Evolutionary conservation across 2,797 vertebrate genomes (phyloP).

Genomic region (Glyptemys insculpta): DNA sequence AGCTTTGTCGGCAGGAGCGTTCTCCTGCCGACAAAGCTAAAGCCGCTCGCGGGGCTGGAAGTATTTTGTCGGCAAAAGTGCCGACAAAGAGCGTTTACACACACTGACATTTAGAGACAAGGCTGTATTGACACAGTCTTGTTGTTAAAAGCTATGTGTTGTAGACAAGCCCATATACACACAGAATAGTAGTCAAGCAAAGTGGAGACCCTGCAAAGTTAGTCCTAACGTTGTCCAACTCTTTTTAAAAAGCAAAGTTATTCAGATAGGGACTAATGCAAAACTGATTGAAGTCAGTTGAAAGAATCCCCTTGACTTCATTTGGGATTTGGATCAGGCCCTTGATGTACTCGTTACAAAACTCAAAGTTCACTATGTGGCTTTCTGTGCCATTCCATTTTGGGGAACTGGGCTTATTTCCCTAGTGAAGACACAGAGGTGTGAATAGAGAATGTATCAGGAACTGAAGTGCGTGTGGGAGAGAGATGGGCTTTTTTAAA

Average conservation of each 20-base stretch:
- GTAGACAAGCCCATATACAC: background rate
- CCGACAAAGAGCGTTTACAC: too few species aligned
- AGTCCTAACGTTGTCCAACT: background rate
- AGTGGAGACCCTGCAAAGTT: background rate
- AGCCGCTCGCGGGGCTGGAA: fast-evolving
- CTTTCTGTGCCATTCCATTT: background rate
- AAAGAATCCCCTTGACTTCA: background rate
- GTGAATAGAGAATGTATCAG: background rate
- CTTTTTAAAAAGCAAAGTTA: background rate
- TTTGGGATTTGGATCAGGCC: background rate
- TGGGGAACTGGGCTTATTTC: background rate
- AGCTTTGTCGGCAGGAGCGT: too few species aligned
- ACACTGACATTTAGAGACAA: too few species aligned
- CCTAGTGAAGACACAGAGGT: background rate
- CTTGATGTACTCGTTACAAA: background rate
- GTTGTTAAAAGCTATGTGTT: too few species aligned
- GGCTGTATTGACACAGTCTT: too few species aligned
- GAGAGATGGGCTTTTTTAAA: background rate
- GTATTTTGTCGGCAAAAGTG: too few species aligned
- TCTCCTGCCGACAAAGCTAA: too few species aligned
- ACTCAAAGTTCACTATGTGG: background rate
- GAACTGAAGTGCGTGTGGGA: background rate
- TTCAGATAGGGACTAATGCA: background rate
- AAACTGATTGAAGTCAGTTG: background rate
- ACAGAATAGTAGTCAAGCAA: background rate